Evolutionary conservation across 1,140 invertebrate genomes (phyloP), one percentile per base, ranked within the genome.

Genomic region (Zeugodacus cucurbitae): DNA sequence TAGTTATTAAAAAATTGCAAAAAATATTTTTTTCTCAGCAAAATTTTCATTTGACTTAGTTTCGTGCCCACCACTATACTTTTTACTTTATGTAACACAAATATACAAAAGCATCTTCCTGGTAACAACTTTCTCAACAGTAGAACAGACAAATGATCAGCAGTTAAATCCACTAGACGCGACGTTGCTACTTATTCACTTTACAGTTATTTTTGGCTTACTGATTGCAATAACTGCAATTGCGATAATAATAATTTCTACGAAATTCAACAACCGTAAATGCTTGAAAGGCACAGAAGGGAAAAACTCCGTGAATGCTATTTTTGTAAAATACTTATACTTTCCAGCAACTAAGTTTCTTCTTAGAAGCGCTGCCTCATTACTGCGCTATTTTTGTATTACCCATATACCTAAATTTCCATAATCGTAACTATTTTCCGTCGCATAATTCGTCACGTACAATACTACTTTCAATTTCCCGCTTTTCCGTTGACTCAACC

Each of bases 371-470:
- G 11, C 48, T 62, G 58, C 10, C n/a, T 26, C 58, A n/a, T 62
- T 62, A 26, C n/a, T 7, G 26, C 10, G 58, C 58, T 26, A 62
- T 26, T 26, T 62, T 74, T 41, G 26, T 29, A 7, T 5, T 41
- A 32, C 34, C 20, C 37, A 41, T 37, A 82, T 82, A 29, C 41
- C 14, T 29, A 3, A 54, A 54, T 26, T 82, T 22, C 2, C 41
- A 54, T 82, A 41, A 82, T 82, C 17, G 8, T 82, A 48, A 48
- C 41, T 48, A 62, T 82, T 26, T 48, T 82, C 17, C 41, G n/a
- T 22, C 22, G 48, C 74, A n/a, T 82, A 26, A 82, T 48, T 82
- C n/a, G 74, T 82, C 74, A 82, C 74, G 74, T 82, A 82, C 74
- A 48, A 0, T 74, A 29, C 20, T 37, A 37, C 74, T 82, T 82